Base-by-base conservation (phyloP, 2,888 invertebrate species). In the Theristus sp. region DNA sequence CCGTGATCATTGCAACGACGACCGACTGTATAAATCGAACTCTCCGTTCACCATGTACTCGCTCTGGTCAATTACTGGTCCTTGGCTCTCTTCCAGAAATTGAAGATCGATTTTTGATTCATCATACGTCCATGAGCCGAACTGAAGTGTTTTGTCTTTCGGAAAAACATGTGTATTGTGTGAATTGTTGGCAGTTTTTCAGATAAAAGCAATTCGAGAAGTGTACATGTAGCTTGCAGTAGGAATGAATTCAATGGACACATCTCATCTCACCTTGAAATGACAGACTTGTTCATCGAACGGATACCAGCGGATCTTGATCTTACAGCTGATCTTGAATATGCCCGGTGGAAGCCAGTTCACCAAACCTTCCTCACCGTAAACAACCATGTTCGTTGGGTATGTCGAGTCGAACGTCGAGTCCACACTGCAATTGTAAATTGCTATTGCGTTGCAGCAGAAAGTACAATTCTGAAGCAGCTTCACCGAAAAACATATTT, bases 301-400 rank as follows among this genome's bases (percentile, higher is more conserved):
- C 66, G 94, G 94, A 80, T 94, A 94, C 93, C 93, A 94, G 70
- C 90, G 91, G 80, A 94, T 94, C 81, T 94, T 90, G 74, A 94
- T 94, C 80, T 91, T 90, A 81, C 94, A 96, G 69, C 66, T 66
- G 54, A 70, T 69, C 57, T 70, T 70, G 64, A 71, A 71, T 2
- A 71, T 71, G 55, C 71, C 71, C 60, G 96, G 96, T 68, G 96
- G 96, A 72, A 98, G 87, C 82, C 94, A 96, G 67, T 89, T 82
- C 75, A 93, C 91, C 70, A 86, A 86, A 67, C 96, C 96, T n/a
- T n/a, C n/a, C 79, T 90, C 89, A 80, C 86, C 85, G 69, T 87
- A 84, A 66, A 96, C 91, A 70, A 96, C 89, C 72, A 94, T 89
- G 80, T 96, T 94, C 67, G 93, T 91, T 66, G 89, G 90, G 80